Conservation (phyloP, 2,888 invertebrate species). For the Lepeophtheirus nordmannii region DNA sequence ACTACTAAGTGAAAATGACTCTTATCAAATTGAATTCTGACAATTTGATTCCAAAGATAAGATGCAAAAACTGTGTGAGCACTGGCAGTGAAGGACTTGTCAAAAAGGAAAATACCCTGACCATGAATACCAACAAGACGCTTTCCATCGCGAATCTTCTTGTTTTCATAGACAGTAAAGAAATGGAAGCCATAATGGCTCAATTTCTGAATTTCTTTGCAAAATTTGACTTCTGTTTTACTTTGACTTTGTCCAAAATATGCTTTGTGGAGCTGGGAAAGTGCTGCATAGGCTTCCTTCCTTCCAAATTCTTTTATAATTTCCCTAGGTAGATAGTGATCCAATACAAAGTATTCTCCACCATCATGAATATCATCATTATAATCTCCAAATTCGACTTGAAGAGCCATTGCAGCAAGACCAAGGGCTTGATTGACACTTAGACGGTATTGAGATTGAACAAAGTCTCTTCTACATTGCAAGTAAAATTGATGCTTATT, state of each 20-base stretch:
- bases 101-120: conserved; percentile 19
- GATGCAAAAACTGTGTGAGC: conserved; percentile 6
- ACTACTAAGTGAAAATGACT: conserved; percentile 12
- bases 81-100: background rate
- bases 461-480: conserved; percentile 8
- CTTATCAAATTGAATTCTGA: conserved; percentile 14
- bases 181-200: conserved; percentile 16
- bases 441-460: conserved; percentile 1
- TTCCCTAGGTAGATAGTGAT: conserved; percentile 15
- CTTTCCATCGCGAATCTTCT: conserved; percentile 3
- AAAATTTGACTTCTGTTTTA: conserved; percentile 17
- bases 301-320: conserved; percentile 9
- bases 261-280: conserved; percentile 11
- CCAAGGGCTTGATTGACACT: background rate
- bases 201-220: conserved; percentile 13
- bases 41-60: conserved; percentile 13
- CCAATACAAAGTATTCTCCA: conserved; percentile 14
- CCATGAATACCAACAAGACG: conserved; percentile 11
- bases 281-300: background rate
- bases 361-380: conserved; percentile 9
- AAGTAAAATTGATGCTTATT: conserved; percentile 19
- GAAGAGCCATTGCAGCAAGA: conserved; percentile 17
- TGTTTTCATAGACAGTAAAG: conserved; percentile 2
- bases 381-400: conserved; percentile 16
- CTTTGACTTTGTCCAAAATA: conserved; percentile 17